Evolutionary conservation across 2,888 invertebrate genomes (phyloP).

Genomic region (Mythimna pallens): DNA sequence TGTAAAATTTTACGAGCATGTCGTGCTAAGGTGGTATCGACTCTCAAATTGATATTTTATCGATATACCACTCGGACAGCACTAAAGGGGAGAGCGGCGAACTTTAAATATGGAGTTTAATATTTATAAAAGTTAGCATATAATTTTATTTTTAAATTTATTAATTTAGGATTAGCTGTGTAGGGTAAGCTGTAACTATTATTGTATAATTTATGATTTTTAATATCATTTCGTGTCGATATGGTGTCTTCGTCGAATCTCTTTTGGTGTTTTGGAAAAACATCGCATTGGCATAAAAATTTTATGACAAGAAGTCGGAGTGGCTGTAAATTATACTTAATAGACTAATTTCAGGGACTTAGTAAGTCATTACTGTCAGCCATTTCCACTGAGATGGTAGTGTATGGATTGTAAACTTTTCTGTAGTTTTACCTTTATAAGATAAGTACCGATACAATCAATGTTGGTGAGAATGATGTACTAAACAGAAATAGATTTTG

Average conservation of each 20-base stretch:
- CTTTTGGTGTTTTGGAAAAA: slow-evolving; percentile 30
- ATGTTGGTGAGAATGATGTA: not conserved
- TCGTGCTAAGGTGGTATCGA: slow-evolving; percentile 77
- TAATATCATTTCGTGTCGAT: slow-evolving; percentile 45
- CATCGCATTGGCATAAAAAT: slow-evolving; percentile 53
- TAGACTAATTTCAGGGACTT: slow-evolving; percentile 54
- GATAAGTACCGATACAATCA: slow-evolving; percentile 3
- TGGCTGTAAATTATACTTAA: slow-evolving; percentile 57
- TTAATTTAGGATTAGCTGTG: slow-evolving; percentile 58
- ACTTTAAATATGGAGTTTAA: slow-evolving; percentile 63
- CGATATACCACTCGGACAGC: slow-evolving; percentile 64
- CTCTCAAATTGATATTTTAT: slow-evolving; percentile 83
- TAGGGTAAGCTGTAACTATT: slow-evolving; percentile 52
- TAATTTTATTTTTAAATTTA: slow-evolving; percentile 67
- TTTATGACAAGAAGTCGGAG: slow-evolving; percentile 50
- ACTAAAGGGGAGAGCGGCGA: slow-evolving; percentile 66
- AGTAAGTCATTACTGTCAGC: slow-evolving; percentile 53
- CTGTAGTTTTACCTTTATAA: slow-evolving; percentile 35
- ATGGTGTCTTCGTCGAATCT: slow-evolving; percentile 17
- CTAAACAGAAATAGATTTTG: not conserved
- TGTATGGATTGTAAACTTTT: slow-evolving; percentile 41
- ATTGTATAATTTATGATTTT: slow-evolving; percentile 54
- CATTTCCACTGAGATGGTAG: slow-evolving; percentile 33
- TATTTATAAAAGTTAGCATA: slow-evolving; percentile 63
- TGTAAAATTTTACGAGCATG: slow-evolving; percentile 82